Evolutionary conservation across 2,797 vertebrate genomes (phyloP).

Genomic region (Chelidonichthys spinosus): DNA sequence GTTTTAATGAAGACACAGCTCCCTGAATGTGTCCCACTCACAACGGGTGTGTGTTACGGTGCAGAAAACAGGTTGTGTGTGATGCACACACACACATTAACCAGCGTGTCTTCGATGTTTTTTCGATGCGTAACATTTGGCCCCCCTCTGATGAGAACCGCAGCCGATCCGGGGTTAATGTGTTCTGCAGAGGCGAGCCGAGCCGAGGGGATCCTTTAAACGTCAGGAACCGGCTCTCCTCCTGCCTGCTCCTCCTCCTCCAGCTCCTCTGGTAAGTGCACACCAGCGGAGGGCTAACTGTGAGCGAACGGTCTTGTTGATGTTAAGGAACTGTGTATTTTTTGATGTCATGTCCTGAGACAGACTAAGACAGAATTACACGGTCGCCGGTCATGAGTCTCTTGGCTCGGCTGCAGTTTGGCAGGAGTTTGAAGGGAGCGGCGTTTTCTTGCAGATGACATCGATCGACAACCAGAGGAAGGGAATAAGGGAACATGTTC

Average conservation of each 20-base stretch:
- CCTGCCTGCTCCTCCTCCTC: conserved; percentile 30
- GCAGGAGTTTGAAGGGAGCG: conserved; percentile 39
- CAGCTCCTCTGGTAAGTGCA: conserved; percentile 29
- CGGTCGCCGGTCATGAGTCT: conserved; percentile 13
- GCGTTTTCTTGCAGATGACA: conserved; percentile 21
- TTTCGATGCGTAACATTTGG: conserved; percentile 68
- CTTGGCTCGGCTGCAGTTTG: conserved; percentile 24
- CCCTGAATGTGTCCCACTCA: conserved; percentile 28
- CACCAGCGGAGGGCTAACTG: conserved; percentile 21
- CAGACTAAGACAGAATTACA: conserved; percentile 48
- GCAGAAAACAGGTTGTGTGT: conserved; percentile 17
- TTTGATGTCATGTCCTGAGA: conserved; percentile 42
- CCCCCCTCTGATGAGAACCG: conserved; percentile 74
- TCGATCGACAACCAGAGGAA: conserved; percentile 14
- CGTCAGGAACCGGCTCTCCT: conserved; percentile 46
- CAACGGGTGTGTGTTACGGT: conserved; percentile 3
- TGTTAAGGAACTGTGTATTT: conserved; percentile 35
- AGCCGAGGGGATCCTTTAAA: conserved; percentile 61
- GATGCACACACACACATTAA: conserved; percentile 35
- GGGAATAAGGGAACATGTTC: conserved; percentile 18
- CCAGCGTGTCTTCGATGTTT: conserved; percentile 14
- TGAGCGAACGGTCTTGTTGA: conserved; percentile 26
- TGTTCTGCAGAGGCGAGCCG: conserved; percentile 72
- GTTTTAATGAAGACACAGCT: conserved; percentile 39
- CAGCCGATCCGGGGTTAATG: conserved; percentile 78